Evolutionary conservation across 2,113 vertebrate genomes (phyloP), one percentile per base, ranked within the genome.

Genomic region (Tetrax tetrax): DNA sequence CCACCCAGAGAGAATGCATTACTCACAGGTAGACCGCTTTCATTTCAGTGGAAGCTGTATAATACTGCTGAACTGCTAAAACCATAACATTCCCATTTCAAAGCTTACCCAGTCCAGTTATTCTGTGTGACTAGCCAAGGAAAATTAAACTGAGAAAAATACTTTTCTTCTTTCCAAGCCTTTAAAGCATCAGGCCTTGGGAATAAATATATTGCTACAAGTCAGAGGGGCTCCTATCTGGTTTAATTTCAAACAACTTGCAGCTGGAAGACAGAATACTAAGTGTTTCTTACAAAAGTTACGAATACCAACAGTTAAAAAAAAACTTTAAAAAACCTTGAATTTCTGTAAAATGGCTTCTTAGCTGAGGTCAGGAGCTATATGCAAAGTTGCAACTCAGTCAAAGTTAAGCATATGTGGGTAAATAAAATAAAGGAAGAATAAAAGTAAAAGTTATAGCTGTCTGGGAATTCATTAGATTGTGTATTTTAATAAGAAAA

Each of bases 191-290:
- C 70, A 88, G 53, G 21, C 4, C 24, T 80, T 83, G 64, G 64
- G 63, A 89, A 90, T 31, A 57, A 69, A 70, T 8, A 14, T 37
- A 51, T 63, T 88, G 17, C 66, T 86, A 35, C n/a, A 65, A 77
- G 51, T 86, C 41, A 54, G 31, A 83, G 3, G 3, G 77, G 17
- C 12, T 90, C 83, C 83, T 54, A 61, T 45, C 51, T 33, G 33
- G 31, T 80, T 93, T 91, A 56, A 74, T 88, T 94, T 91, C 76
- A 90, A 83, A 85, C 11, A 66, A n/a, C 11, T 86, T 92, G 29
- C 47, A 88, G 41, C 28, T 80, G 33, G 18, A 88, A 87, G 43
- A 79, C 60, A 87, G 45, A 90, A 57, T 51, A 92, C 66, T 70
- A 35, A 38, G 70, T 88, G 21, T 47, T 22, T 89, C 51, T 66